A percentile compares a stretch with the other conserved stretches of the same genome.
These are phyloP conservation scores for Ariopsis seemanni DNA, from an alignment of 2,113 vertebrate genomes.

Conservation along the genomic window DNA sequence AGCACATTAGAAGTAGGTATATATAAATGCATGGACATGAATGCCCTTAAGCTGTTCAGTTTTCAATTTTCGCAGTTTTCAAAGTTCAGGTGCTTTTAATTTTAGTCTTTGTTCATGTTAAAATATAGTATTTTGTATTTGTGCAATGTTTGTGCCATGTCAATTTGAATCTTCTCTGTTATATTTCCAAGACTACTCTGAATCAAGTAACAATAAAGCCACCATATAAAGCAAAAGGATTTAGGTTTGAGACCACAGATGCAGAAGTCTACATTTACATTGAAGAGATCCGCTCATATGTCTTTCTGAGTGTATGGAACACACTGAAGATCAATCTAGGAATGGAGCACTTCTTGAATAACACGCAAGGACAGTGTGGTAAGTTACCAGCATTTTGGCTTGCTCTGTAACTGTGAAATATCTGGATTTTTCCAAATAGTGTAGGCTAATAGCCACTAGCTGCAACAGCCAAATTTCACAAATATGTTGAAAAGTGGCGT, in stretches of 20 bases:
- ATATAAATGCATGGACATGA: not conserved
- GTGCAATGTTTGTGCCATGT: not conserved
- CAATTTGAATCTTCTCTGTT: not conserved
- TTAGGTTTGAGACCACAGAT: conserved; percentile 63
- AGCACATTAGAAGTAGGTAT: conserved; percentile 56
- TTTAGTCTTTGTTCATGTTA: not conserved
- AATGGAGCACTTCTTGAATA: conserved; percentile 66
- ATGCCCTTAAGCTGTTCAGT: not conserved
- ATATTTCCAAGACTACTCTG: conserved; percentile 60
- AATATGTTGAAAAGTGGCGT: not conserved
- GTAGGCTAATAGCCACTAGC: not conserved
- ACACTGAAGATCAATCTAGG: conserved; percentile 63
- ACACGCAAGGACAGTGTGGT: conserved; percentile 77
- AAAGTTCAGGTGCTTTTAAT: not conserved
- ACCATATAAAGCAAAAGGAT: conserved; percentile 59
- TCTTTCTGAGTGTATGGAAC: conserved; percentile 53
- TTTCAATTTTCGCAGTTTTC: not conserved
- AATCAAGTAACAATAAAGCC: conserved; percentile 58
- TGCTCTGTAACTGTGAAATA: not conserved
- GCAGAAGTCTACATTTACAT: conserved; percentile 59
- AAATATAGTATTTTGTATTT: not conserved
- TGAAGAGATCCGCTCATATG: conserved; percentile 63
- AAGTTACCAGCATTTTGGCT: conserved; percentile 31
- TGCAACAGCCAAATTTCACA: not conserved
- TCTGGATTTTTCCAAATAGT: not conserved